These are phyloP conservation scores for Sitobion miscanthi DNA, from an alignment of 1,140 invertebrate genomes.

Conservation along the genomic window DNA sequence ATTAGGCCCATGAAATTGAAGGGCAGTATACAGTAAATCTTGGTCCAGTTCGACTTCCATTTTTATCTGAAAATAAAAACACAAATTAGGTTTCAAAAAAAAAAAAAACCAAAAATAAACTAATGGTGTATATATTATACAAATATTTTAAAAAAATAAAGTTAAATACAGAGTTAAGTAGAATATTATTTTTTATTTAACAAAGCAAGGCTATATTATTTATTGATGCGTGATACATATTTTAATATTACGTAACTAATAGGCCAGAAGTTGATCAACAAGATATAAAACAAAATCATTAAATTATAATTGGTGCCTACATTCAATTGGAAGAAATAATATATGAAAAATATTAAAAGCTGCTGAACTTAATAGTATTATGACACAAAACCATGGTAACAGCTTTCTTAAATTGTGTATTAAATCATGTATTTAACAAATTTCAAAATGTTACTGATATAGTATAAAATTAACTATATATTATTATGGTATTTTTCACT, in stretches of 20 bases:
- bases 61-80: constrained; percentile 47
- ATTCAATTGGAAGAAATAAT: not conserved
- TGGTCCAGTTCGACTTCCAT: constrained; percentile 48
- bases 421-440: not conserved
- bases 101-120: not conserved
- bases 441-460: not conserved
- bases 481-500: constrained; percentile 37
- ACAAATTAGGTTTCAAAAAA: not conserved
- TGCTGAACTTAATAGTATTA: constrained; percentile 4
- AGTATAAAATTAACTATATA: not conserved
- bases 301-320: not conserved
- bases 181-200: constrained; percentile 1
- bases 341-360: not conserved
- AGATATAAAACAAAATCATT: constrained; percentile 25
- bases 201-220: constrained; percentile 3
- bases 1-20: constrained; percentile 45
- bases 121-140: not conserved
- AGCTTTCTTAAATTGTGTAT: not conserved
- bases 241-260: constrained; percentile 7
- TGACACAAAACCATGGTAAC: constrained; percentile 54
- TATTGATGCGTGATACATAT: not conserved
- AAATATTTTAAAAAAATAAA: constrained; percentile 10
- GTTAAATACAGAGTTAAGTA: not conserved
- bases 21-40: constrained; percentile 36
- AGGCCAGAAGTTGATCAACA: constrained; percentile 55